A percentile compares a stretch with the other conserved stretches of the same genome.
These are phyloP conservation scores for Dexiosoma caninum DNA, from an alignment of 2,888 invertebrate genomes.

Conservation along the genomic window DNA sequence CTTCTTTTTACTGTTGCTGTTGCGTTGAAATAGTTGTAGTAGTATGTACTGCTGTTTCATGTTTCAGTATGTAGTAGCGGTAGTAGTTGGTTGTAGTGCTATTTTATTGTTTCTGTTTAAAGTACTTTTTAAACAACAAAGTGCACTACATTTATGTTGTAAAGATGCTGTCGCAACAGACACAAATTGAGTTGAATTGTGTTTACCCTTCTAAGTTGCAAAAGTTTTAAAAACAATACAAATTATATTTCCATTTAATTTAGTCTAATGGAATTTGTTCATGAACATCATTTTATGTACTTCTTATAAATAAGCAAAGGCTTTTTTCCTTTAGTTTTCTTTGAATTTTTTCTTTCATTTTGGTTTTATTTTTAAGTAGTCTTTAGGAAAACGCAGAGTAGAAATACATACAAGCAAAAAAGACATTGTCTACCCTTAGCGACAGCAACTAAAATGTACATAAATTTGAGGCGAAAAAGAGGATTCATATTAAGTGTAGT, in stretches of 20 bases:
- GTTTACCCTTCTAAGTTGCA: conserved; percentile 63
- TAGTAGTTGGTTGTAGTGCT: conserved; percentile 41
- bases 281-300: conserved; percentile 59
- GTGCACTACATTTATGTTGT: conserved; percentile 63
- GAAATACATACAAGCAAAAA: background rate
- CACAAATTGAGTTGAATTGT: conserved; percentile 64
- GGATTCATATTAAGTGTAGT: background rate
- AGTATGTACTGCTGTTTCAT: conserved; percentile 16
- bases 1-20: conserved; percentile 15
- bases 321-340: conserved; percentile 24
- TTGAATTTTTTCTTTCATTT: background rate
- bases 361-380: background rate
- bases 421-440: background rate
- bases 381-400: conserved; percentile 7
- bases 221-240: conserved; percentile 68
- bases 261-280: conserved; percentile 68
- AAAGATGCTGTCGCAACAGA: conserved; percentile 64
- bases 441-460: conserved; percentile 9
- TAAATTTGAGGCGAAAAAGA: conserved; percentile 13
- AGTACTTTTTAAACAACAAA: conserved; percentile 61
- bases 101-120: conserved; percentile 58
- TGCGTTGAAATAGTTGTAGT: conserved; percentile 39
- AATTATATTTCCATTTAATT: conserved; percentile 69
- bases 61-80: conserved; percentile 13
- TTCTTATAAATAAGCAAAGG: conserved; percentile 46